A percentile compares a stretch with the other conserved stretches of the same genome.
Conservation (phyloP, 2,797 vertebrate genomes). For the Darevskia nairensis region DNA sequence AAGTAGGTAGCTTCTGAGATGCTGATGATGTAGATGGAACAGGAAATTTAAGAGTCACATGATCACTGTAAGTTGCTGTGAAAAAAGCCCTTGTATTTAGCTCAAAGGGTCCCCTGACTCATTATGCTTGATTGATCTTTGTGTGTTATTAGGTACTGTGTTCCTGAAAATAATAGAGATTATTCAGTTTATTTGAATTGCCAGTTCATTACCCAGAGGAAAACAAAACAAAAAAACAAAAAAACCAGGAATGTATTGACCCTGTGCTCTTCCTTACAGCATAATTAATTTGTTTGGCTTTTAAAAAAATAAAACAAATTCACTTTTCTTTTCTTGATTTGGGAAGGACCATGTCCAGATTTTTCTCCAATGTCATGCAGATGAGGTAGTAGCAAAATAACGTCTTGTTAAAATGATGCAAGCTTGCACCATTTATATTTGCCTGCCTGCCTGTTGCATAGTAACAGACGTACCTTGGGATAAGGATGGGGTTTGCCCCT, state of each 20-base stretch:
- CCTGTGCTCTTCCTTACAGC: constrained; percentile 22
- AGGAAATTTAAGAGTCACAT: too few species aligned
- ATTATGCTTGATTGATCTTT: rapidly evolving
- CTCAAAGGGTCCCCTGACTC: background rate
- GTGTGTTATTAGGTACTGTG: constrained; percentile 29
- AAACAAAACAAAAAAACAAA: background rate
- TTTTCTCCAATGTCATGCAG: rapidly evolving
- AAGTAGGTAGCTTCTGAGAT: too few species aligned
- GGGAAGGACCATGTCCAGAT: background rate
- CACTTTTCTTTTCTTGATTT: constrained; percentile 11
- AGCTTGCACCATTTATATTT: constrained; percentile 23
- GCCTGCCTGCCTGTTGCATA: background rate
- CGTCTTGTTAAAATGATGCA: constrained; percentile 37
- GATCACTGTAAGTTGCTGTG: background rate
- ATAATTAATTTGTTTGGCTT: constrained; percentile 21
- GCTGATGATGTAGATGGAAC: too few species aligned
- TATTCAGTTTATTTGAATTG: background rate
- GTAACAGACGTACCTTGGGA: background rate
- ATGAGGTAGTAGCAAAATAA: background rate
- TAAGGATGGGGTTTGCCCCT: background rate
- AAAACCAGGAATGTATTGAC: background rate
- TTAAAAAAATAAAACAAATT: background rate
- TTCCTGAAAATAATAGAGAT: background rate
- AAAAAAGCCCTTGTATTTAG: constrained; percentile 21
- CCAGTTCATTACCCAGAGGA: background rate